Conservation (phyloP, 2,113 vertebrate genomes). For the Rhea pennata region DNA sequence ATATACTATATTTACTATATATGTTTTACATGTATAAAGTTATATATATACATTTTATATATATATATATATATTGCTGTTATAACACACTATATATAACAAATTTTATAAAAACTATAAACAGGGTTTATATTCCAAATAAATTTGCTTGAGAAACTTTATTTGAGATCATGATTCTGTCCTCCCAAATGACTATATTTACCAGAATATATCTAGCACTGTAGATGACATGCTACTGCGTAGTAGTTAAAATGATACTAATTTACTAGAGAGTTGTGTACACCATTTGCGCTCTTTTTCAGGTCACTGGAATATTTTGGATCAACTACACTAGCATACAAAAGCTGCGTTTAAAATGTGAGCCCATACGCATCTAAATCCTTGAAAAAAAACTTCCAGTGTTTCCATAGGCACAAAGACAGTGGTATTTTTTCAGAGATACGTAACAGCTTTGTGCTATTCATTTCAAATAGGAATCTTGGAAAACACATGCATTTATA, state of each 20-base stretch:
- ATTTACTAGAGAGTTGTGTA: neutral
- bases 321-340: neutral
- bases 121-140: neutral
- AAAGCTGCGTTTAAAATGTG: neutral
- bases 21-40: too few relatives aligned
- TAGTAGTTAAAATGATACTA: neutral
- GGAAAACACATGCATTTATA: neutral
- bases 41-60: too few relatives aligned
- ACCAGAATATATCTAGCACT: neutral
- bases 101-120: neutral
- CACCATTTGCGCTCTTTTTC: neutral
- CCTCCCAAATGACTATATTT: neutral
- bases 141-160: neutral
- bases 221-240: neutral
- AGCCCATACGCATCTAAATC: neutral
- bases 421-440: neutral
- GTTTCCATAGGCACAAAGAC: neutral
- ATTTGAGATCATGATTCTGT: neutral
- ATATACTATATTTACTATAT: neutral
- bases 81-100: neutral
- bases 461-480: neutral
- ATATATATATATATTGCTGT: too few relatives aligned
- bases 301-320: neutral
- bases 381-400: neutral
- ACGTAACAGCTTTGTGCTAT: neutral